Evolutionary conservation across 2,113 vertebrate species (phyloP).

Genomic region (Peromyscus californicus): DNA sequence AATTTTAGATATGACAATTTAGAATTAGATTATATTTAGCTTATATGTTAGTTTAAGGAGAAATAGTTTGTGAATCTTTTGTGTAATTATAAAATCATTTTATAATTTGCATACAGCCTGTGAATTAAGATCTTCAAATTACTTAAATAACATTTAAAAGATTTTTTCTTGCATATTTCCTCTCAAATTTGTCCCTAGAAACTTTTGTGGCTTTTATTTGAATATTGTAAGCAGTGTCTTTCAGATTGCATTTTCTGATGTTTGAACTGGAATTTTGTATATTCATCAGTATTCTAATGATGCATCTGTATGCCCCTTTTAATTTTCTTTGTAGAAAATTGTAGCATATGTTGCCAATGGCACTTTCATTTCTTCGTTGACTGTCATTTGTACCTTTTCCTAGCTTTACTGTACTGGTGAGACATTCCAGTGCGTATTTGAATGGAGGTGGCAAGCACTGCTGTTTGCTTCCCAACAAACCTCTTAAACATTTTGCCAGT

Average conservation of each 20-base stretch:
- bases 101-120: background rate
- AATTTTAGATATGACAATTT: background rate
- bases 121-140: background rate
- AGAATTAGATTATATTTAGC: background rate
- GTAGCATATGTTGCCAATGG: background rate
- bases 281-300: background rate
- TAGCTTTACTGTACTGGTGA: background rate
- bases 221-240: background rate
- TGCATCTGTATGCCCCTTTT: background rate
- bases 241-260: background rate
- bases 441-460: background rate
- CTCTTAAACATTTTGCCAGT: background rate
- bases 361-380: background rate
- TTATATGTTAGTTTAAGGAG: background rate
- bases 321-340: background rate
- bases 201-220: background rate
- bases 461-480: background rate
- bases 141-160: background rate
- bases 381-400: background rate
- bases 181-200: background rate
- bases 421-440: background rate
- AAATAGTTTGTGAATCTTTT: background rate
- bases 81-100: conserved; percentile 23
- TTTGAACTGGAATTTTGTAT: background rate
- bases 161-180: background rate